Percentiles rank a stretch among this genome's conserved stretches.
phyloP scores from a whole-genome alignment of 92 coral and sea anemone genomes.

The Hydrozoanthus gracilis region DNA sequence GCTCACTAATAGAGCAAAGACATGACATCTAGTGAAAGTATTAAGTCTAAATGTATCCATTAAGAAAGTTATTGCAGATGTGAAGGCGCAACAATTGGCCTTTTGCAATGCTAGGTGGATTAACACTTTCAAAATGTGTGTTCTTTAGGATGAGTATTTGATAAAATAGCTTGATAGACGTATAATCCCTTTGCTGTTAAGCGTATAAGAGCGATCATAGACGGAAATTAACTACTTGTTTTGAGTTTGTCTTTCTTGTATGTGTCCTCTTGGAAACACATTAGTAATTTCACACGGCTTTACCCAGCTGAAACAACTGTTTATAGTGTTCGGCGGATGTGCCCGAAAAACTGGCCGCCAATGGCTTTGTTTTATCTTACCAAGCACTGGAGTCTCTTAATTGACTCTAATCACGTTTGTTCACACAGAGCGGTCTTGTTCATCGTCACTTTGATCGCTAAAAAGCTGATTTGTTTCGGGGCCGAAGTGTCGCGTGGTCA shows the following conservation, averaged over 20 bases:
- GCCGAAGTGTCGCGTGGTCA: constrained; percentile 89
- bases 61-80: constrained; percentile 78
- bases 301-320: constrained; percentile 4
- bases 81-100: constrained; percentile 41
- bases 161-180: constrained; percentile 44
- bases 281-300: constrained; percentile 21
- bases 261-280: constrained; percentile 14
- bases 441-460: constrained; percentile 55
- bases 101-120: constrained; percentile 45
- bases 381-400: constrained; percentile 47
- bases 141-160: constrained; percentile 32
- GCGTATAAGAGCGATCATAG: constrained; percentile 12
- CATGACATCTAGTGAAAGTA: constrained; percentile 85
- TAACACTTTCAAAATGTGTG: constrained; percentile 44
- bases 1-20: constrained; percentile 64
- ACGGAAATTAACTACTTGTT: constrained; percentile 24
- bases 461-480: constrained; percentile 83
- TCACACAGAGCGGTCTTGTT: constrained; percentile 34
- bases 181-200: constrained; percentile 32
- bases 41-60: constrained; percentile 69
- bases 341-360: neutral
- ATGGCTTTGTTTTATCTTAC: constrained; percentile 31
- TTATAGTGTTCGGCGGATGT: no score
- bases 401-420: constrained; percentile 62
- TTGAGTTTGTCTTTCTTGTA: neutral